Conservation (phyloP, 2,797 vertebrate genomes). For the Rhinatrema bivittatum region DNA sequence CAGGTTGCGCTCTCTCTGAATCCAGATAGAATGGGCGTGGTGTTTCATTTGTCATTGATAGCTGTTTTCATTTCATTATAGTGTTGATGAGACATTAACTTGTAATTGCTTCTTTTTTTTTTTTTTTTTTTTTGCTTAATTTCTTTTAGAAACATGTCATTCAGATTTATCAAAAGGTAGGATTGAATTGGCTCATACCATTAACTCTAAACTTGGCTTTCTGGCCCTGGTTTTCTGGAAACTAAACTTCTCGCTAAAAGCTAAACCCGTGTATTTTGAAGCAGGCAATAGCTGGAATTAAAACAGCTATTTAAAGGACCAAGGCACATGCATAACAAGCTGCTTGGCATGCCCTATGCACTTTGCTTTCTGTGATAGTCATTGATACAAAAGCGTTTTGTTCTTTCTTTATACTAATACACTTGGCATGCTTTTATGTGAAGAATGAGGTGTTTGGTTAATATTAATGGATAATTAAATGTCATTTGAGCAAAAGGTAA, state of each 20-base stretch:
- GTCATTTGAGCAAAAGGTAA: constrained; percentile 43
- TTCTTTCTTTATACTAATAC: constrained; percentile 61
- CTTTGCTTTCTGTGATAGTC: constrained; percentile 45
- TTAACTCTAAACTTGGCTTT: constrained; percentile 66
- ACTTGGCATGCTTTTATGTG: constrained; percentile 64
- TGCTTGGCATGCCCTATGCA: constrained; percentile 60
- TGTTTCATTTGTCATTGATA: constrained; percentile 18
- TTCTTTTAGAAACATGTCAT: constrained; percentile 99
- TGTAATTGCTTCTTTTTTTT: constrained; percentile 59
- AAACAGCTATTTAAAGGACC: constrained; percentile 42
- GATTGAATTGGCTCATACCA: constrained; percentile 68
- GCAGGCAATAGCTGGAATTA: constrained; percentile 44
- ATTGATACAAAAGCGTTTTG: constrained; percentile 50
- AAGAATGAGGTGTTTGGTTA: constrained; percentile 44
- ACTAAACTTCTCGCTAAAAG: constrained; percentile 71
- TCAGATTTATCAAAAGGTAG: constrained; percentile 99
- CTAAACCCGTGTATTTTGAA: constrained; percentile 57
- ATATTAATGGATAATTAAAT: constrained; percentile 25
- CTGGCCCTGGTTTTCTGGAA: constrained; percentile 56
- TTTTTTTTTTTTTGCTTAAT: constrained; percentile 69
- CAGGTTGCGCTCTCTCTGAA: too few species aligned
- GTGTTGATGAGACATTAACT: too few species aligned
- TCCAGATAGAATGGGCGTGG: constrained; percentile 14
- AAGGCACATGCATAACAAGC: constrained; percentile 40
- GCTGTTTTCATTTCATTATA: constrained; percentile 37